These are phyloP conservation scores for Muscicapa adusta DNA, from an alignment of 2,113 vertebrate genomes.

Conservation along the genomic window DNA sequence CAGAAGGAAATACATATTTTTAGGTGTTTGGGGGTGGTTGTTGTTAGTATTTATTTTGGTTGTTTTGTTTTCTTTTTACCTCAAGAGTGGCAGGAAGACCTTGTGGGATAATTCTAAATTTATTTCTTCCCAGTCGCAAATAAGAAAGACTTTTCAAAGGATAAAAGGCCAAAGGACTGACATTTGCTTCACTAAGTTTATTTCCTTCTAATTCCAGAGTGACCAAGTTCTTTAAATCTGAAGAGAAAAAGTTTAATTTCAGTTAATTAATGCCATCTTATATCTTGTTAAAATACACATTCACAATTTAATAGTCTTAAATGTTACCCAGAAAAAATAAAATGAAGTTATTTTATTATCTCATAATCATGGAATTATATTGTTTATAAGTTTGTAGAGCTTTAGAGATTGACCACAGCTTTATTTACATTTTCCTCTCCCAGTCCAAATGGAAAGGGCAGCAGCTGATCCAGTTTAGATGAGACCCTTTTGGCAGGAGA, in stretches of 20 bases:
- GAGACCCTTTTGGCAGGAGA: background rate
- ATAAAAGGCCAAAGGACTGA: constrained; percentile 81
- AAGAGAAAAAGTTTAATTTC: background rate
- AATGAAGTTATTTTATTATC: background rate
- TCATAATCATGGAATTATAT: background rate
- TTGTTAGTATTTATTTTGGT: background rate
- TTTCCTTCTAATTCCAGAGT: constrained; percentile 94
- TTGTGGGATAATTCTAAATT: constrained; percentile 90
- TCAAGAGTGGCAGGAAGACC: constrained; percentile 86
- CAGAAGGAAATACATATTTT: background rate
- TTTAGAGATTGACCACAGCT: background rate
- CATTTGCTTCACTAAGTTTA: constrained; percentile 85
- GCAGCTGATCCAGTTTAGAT: background rate
- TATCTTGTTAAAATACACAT: background rate
- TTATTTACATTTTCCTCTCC: background rate
- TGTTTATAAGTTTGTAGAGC: background rate
- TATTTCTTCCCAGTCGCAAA: constrained; percentile 87
- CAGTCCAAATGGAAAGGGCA: background rate
- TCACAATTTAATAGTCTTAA: background rate
- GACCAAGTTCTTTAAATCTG: constrained; percentile 84
- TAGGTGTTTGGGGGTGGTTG: background rate
- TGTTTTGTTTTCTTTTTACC: constrained; percentile 66
- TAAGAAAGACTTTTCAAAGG: constrained; percentile 83
- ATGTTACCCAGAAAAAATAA: background rate
- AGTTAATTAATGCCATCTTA: background rate